phyloP scores from a whole-genome alignment of 2,797 vertebrate genomes.

The Epinephelus coioides region DNA sequence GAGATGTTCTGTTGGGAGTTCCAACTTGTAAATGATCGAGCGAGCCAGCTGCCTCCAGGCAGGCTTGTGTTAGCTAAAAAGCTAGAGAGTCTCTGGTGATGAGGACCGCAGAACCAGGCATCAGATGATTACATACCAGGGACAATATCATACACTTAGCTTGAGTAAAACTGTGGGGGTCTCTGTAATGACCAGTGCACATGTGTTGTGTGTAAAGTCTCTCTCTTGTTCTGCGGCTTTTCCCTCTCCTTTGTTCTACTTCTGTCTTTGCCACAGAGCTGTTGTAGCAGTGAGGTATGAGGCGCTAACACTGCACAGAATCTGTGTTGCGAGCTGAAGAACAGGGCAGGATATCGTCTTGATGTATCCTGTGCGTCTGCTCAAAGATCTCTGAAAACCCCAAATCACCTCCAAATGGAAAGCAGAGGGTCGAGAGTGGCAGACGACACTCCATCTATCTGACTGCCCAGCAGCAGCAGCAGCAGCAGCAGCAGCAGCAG shows the following conservation, averaged over 20 bases:
- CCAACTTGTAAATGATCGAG: constrained; percentile 69
- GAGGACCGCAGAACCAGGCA: constrained; percentile 61
- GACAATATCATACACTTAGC: constrained; percentile 45
- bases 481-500: constrained; percentile 8
- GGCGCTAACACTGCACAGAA: constrained; percentile 42
- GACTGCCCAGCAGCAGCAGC: constrained; percentile 49
- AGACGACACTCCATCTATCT: constrained; percentile 55
- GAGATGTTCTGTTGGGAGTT: constrained; percentile 75
- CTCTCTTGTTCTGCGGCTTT: constrained; percentile 40
- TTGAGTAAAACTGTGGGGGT: constrained; percentile 47
- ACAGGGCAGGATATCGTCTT: constrained; percentile 25
- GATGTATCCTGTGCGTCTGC: constrained; percentile 46
- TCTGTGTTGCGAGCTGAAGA: constrained; percentile 9
- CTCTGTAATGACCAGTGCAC: constrained; percentile 48
- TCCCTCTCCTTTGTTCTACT: not conserved
- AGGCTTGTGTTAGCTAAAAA: constrained; percentile 38
- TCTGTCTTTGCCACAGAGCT: constrained; percentile 10
- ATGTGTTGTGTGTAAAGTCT: constrained; percentile 53
- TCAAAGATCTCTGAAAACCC: constrained; percentile 27
- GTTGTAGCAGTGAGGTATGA: constrained; percentile 38
- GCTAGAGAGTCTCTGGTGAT: constrained; percentile 47
- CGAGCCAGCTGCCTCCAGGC: constrained; percentile 57
- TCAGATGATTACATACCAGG: constrained; percentile 48
- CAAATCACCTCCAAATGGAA: constrained; percentile 52
- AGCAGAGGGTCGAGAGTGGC: constrained; percentile 58